Conservation (phyloP, 2,888 invertebrate genomes). For the Drosophila colorata region DNA sequence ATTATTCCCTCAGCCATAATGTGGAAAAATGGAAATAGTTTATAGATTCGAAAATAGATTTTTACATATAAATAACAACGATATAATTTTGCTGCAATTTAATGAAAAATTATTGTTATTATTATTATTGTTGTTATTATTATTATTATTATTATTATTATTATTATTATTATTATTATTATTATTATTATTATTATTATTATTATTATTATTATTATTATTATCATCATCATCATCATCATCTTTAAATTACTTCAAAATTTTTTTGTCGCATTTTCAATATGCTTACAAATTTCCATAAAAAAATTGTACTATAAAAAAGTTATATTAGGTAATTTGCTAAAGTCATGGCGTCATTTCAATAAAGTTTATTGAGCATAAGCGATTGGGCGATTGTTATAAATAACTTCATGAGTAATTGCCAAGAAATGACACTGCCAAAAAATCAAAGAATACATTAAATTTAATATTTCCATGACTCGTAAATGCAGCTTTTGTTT, state of each 20-base stretch:
- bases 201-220: too few species aligned
- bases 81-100: background rate
- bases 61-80: too few species aligned
- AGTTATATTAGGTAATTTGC: slow-evolving; percentile 9
- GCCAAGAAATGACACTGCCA: slow-evolving; percentile 25
- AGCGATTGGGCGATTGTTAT: slow-evolving; percentile 23
- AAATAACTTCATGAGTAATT: slow-evolving; percentile 36
- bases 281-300: background rate
- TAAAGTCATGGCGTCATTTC: slow-evolving; percentile 12
- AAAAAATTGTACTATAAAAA: slow-evolving; percentile 7
- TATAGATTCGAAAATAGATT: background rate
- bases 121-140: too few species aligned
- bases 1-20: too few species aligned
- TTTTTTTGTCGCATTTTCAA: background rate
- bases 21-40: background rate
- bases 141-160: too few species aligned
- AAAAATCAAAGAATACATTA: slow-evolving; percentile 20
- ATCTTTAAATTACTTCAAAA: background rate
- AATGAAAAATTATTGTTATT: background rate
- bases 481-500: slow-evolving; percentile 2
- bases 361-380: slow-evolving; percentile 29
- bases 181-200: too few species aligned
- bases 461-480: slow-evolving; percentile 16
- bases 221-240: background rate
- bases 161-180: too few species aligned